Percentiles rank a stretch among this genome's conserved stretches.
Evolutionary conservation across 2,888 invertebrate species (phyloP).

Genomic region (Atethmia centrago): DNA sequence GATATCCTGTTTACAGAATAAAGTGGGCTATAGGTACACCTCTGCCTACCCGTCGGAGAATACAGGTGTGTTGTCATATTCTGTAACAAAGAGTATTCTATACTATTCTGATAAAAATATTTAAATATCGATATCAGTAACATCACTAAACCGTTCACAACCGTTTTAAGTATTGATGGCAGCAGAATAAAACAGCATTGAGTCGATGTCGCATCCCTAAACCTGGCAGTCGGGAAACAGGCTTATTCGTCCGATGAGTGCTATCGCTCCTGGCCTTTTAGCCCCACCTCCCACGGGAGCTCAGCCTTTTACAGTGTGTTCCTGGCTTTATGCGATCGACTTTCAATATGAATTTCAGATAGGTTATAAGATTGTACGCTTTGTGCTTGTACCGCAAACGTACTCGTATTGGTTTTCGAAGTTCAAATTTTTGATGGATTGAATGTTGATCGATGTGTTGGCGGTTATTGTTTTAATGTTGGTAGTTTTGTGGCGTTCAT

Average conservation of each 20-base stretch:
- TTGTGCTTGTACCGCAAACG: constrained; percentile 80
- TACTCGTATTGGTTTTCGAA: constrained; percentile 81
- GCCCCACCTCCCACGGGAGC: constrained; percentile 84
- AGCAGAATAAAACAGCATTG: constrained; percentile 89
- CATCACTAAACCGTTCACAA: constrained; percentile 82
- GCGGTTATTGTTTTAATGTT: constrained; percentile 38
- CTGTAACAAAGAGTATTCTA: too few species aligned
- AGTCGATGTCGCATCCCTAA: constrained; percentile 88
- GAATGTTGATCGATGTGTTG: constrained; percentile 13
- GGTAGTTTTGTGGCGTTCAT: not conserved
- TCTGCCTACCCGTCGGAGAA: too few species aligned
- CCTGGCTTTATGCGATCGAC: constrained; percentile 86
- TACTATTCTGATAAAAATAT: too few species aligned
- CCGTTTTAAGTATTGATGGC: constrained; percentile 90
- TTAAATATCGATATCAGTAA: constrained; percentile 65
- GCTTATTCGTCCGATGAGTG: constrained; percentile 90
- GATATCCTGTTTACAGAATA: too few species aligned
- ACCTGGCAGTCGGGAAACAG: constrained; percentile 89
- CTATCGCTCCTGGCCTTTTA: constrained; percentile 86
- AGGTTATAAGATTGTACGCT: constrained; percentile 86
- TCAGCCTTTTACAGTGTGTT: constrained; percentile 88
- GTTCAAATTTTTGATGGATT: constrained; percentile 70
- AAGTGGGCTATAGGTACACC: too few species aligned
- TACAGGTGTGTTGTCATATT: too few species aligned
- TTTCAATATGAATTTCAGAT: constrained; percentile 89